Base-by-base conservation (phyloP, 2,113 vertebrate genomes). In the Crotophaga sulcirostris region DNA sequence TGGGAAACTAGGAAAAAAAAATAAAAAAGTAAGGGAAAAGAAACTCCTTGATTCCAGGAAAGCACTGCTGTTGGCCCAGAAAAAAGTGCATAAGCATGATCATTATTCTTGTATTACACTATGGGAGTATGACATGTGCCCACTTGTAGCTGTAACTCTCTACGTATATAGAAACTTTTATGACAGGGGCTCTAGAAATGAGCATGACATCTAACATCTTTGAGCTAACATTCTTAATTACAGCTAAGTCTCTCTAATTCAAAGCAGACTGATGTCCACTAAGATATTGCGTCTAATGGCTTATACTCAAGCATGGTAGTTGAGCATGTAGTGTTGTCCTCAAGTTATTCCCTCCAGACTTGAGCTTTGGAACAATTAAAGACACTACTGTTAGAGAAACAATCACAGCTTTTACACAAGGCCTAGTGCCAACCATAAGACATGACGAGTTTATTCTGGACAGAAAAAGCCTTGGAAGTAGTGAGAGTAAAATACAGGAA, bases 191-290 rank as follows among this genome's bases (percentile, higher is more conserved):
- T 45, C 26, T 89, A 34, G 34, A 93, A 92, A 74, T 51, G 16
- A 51, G 13, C 34, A 33, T 59, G 34, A 16, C 29, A 49, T 34
- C 69, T 77, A 81, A 47, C 8, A 26, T 87, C 74, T 81, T 9
- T 51, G 55, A 93, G 33, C 38, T 62, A 29, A 89, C 49, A 19
- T 60, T 93, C 55, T 69, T 80, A 55, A 70, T 77, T 87, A 83
- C 62, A 86, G 13, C 51, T n/a, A 68, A 36, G 2, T 52, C 8
- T 70, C 42, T 86, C 23, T 73, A 73, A 67, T 84, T 80, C 29
- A 60, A 44, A 89, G 81, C 19, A 84, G 90, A 74, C n/a, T 34
- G 29, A 28, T 7, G 13, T 26, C 0, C 0, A 73, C 33, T 25
- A 25, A 9, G 15, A 54, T 72, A 75, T 13, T 68, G 16, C 11